Conservation (phyloP, 2,888 invertebrate genomes). For the Nomada ruficornis region DNA sequence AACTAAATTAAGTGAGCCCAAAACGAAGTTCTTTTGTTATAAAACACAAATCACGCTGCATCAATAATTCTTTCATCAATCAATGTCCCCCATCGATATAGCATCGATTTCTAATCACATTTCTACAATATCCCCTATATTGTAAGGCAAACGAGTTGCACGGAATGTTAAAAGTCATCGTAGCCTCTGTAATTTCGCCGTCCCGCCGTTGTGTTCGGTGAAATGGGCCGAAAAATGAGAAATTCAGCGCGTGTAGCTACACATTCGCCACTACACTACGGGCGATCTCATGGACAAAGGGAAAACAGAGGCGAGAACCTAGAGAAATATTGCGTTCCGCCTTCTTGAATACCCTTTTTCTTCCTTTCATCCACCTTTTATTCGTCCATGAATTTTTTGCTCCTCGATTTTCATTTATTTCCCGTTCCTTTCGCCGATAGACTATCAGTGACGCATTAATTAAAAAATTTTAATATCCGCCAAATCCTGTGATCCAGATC, state of each 20-base stretch:
- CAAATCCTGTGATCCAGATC: neutral
- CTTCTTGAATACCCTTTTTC: slow-evolving; percentile 7
- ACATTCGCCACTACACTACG: neutral
- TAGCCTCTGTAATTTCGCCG: neutral
- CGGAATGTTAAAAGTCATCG: slow-evolving; percentile 6
- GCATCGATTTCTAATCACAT: neutral
- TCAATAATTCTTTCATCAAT: too few species aligned
- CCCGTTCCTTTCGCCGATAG: neutral
- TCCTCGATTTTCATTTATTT: slow-evolving; percentile 18
- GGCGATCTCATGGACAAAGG: slow-evolving; percentile 20
- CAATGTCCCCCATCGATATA: too few species aligned
- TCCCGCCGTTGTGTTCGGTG: neutral
- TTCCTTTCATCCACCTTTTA: neutral
- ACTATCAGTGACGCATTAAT: neutral
- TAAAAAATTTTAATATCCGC: slow-evolving; percentile 41
- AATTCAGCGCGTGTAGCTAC: neutral
- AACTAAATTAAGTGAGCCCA: too few species aligned
- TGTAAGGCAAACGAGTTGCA: neutral
- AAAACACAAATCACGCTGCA: too few species aligned
- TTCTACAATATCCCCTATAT: too few species aligned
- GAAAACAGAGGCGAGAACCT: slow-evolving; percentile 5
- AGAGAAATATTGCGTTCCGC: slow-evolving; percentile 36
- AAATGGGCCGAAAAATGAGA: slow-evolving; percentile 8
- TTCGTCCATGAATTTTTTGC: neutral
- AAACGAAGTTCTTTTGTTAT: too few species aligned